Conservation (phyloP, 2,888 invertebrate species). For the Drosophila algonquin region DNA sequence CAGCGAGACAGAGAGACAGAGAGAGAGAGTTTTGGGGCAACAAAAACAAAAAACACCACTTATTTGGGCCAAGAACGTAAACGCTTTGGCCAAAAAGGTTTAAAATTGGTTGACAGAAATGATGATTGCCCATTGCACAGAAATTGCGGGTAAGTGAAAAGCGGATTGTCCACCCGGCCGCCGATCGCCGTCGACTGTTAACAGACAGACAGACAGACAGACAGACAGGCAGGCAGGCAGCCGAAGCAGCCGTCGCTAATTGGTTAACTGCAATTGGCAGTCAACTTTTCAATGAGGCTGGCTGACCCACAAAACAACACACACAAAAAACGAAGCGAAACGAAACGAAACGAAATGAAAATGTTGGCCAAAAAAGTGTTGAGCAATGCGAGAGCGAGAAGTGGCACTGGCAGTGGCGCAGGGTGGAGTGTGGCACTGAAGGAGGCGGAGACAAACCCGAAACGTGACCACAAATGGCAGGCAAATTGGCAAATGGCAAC, state of each 20-base stretch:
- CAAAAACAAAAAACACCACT: conserved; percentile 32
- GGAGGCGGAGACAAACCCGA: conserved; percentile 43
- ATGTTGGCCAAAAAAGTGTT: conserved; percentile 51
- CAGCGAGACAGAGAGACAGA: conserved; percentile 1
- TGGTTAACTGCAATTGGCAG: conserved; percentile 72
- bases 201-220: conserved; percentile 8
- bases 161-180: conserved; percentile 38
- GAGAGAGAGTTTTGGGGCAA: conserved; percentile 12
- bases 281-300: conserved; percentile 61
- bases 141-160: conserved; percentile 48
- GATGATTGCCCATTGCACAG: conserved; percentile 33
- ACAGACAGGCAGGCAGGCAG: conserved; percentile 10
- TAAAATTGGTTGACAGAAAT: conserved; percentile 32
- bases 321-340: conserved; percentile 10
- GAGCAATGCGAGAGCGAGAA: conserved; percentile 40
- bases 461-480: conserved; percentile 65
- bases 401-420: conserved; percentile 27
- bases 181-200: conserved; percentile 1
- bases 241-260: conserved; percentile 48
- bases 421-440: neutral
- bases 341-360: conserved; percentile 37
- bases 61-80: conserved; percentile 73
- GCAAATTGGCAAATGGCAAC: conserved; percentile 47
- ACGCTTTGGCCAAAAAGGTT: conserved; percentile 43
- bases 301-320: conserved; percentile 67